Conservation (phyloP, 2,888 invertebrate genomes). For the Tetramorium bicarinatum region DNA sequence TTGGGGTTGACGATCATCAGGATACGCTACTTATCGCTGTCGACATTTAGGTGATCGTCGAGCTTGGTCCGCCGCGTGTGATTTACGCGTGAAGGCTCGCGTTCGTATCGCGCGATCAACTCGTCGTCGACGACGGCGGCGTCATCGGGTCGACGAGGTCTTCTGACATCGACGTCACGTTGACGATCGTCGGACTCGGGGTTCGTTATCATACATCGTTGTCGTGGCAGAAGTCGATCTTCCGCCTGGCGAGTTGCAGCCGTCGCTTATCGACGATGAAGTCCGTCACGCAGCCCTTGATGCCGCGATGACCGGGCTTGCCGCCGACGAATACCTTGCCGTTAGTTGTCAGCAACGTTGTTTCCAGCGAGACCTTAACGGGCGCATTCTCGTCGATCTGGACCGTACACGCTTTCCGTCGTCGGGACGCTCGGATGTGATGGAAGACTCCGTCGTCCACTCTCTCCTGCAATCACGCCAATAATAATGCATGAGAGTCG, state of each 20-base stretch:
- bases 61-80: constrained; percentile 24
- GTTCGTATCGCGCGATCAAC: constrained; percentile 65
- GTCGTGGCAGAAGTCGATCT: constrained; percentile 85
- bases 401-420: constrained; percentile 81
- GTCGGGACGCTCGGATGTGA: constrained; percentile 82
- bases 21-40: constrained; percentile 16
- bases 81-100: constrained; percentile 10
- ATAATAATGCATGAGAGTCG: background rate
- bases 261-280: constrained; percentile 84
- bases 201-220: constrained; percentile 85
- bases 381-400: constrained; percentile 82
- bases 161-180: constrained; percentile 62
- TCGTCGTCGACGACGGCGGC: constrained; percentile 55
- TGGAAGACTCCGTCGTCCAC: constrained; percentile 85
- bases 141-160: constrained; percentile 60
- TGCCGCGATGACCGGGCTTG: constrained; percentile 83
- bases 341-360: constrained; percentile 82
- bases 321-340: constrained; percentile 85
- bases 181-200: constrained; percentile 67
- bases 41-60: constrained; percentile 24
- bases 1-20: constrained; percentile 22
- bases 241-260: constrained; percentile 82
- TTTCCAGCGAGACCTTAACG: constrained; percentile 79
- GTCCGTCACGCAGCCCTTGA: constrained; percentile 83
- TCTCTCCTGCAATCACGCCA: constrained; percentile 77